A percentile compares a stretch with the other conserved stretches of the same genome.
These are phyloP conservation scores for Stigmatopora nigra DNA, from an alignment of 2,113 vertebrate species.

Conservation along the genomic window DNA sequence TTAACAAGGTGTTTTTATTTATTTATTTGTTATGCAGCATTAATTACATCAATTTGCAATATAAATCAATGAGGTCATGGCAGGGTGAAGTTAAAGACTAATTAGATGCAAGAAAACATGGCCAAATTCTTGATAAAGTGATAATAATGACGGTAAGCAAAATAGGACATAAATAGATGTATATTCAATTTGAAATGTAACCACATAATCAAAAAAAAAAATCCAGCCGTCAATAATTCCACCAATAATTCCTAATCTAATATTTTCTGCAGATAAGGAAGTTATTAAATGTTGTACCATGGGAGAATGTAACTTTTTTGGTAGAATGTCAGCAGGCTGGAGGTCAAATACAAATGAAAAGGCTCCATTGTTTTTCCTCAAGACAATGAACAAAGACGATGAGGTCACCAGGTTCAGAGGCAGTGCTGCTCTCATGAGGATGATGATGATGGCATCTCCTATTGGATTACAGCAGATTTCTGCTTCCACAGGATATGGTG, in stretches of 20 bases:
- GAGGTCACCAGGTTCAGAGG: slow-evolving; percentile 61
- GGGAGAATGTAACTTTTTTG: slow-evolving; percentile 6
- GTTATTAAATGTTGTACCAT: background rate
- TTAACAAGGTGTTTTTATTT: background rate
- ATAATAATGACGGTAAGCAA: too few relatives aligned
- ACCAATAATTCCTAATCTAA: background rate
- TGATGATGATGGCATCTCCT: slow-evolving; percentile 51
- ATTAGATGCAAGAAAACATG: background rate
- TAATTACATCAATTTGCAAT: background rate
- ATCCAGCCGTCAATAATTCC: too few relatives aligned
- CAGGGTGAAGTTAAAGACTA: background rate
- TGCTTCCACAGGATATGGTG: slow-evolving; percentile 29
- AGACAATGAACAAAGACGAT: slow-evolving; percentile 65
- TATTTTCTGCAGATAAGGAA: background rate
- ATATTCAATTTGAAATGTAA: background rate
- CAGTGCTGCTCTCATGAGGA: slow-evolving; percentile 40
- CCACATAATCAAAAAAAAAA: too few relatives aligned
- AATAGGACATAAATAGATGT: background rate
- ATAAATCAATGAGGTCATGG: background rate
- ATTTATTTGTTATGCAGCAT: background rate
- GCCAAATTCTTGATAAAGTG: background rate
- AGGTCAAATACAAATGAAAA: slow-evolving; percentile 51
- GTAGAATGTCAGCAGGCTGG: slow-evolving; percentile 31
- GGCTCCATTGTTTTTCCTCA: slow-evolving; percentile 60
- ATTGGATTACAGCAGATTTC: slow-evolving; percentile 60